phyloP scores from a whole-genome alignment of 2,888 invertebrate genomes.

The Spodoptera picta region DNA sequence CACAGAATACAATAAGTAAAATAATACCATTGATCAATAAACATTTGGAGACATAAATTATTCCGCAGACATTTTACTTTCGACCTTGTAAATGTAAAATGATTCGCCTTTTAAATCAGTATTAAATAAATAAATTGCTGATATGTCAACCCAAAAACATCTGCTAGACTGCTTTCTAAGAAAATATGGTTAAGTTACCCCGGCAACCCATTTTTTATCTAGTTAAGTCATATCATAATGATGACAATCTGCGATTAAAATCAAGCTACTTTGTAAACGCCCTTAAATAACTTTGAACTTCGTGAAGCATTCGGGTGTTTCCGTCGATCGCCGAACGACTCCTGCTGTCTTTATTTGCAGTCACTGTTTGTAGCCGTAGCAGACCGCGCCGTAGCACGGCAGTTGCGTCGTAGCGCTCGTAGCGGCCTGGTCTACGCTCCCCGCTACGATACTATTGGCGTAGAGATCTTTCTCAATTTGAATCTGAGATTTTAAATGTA shows the following conservation, averaged over 20 bases:
- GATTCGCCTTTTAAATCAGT: neutral
- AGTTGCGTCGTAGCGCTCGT: conserved; percentile 81
- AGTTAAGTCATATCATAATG: conserved; percentile 51
- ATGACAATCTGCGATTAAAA: conserved; percentile 57
- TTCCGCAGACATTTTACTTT: neutral
- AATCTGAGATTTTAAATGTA: conserved; percentile 39
- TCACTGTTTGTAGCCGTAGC: conserved; percentile 64
- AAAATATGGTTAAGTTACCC: conserved; percentile 11
- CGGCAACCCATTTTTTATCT: conserved; percentile 49
- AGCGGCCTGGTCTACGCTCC: conserved; percentile 62
- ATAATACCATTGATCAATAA: conserved; percentile 10
- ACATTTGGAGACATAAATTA: neutral
- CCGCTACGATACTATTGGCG: conserved; percentile 54
- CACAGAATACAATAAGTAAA: conserved; percentile 3
- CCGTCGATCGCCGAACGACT: conserved; percentile 70
- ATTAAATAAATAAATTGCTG: conserved; percentile 10
- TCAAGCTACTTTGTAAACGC: conserved; percentile 62
- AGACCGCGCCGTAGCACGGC: conserved; percentile 75
- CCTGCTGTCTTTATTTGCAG: conserved; percentile 74
- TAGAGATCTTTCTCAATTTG: conserved; percentile 52
- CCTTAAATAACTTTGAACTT: conserved; percentile 72
- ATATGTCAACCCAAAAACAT: neutral
- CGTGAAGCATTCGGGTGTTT: conserved; percentile 69
- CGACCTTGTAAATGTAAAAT: neutral
- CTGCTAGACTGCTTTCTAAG: conserved; percentile 2